phyloP scores from a whole-genome alignment of 2,113 vertebrate species.

The Mystacornis crossleyi region DNA sequence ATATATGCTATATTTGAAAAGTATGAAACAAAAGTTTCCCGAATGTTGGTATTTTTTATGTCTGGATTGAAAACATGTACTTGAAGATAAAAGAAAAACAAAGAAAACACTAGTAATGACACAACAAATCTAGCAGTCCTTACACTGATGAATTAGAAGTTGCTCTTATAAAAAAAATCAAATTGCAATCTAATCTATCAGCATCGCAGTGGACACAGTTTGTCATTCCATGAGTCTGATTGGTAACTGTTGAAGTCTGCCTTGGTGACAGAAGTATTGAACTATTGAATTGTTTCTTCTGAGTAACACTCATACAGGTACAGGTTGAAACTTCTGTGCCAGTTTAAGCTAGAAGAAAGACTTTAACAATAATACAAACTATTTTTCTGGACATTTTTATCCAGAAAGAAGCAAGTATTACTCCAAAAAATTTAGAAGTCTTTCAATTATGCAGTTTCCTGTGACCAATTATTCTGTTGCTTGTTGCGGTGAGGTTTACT shows the following conservation, averaged over 20 bases:
- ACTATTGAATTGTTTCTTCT: neutral
- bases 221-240: neutral
- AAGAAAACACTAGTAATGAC: neutral
- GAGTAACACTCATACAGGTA: neutral
- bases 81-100: neutral
- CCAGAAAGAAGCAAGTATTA: neutral
- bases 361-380: neutral
- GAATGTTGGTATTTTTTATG: neutral
- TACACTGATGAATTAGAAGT: neutral
- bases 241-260: neutral
- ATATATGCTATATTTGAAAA: neutral
- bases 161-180: neutral
- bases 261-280: neutral
- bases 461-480: neutral
- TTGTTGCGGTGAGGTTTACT: too few relatives aligned
- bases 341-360: neutral
- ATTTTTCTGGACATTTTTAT: neutral
- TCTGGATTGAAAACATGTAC: neutral
- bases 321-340: neutral
- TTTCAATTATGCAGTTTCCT: neutral
- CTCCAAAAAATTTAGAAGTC: neutral
- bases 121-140: neutral
- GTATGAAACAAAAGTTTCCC: neutral
- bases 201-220: neutral
- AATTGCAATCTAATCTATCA: neutral